Base-by-base conservation (phyloP, 2,113 vertebrate genomes). In the Brachyhypopomus occidentalis region DNA sequence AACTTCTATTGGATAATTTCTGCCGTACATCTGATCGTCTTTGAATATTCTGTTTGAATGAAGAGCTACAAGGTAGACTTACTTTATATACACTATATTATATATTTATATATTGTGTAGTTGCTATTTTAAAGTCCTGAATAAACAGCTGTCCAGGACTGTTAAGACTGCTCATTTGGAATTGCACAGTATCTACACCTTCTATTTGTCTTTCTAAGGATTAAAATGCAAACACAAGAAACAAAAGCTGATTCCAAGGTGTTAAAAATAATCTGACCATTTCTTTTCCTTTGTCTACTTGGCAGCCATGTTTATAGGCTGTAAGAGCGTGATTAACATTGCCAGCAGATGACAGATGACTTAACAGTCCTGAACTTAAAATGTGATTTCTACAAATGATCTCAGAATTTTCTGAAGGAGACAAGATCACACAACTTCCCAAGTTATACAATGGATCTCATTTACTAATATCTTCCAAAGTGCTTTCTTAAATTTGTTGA, bases 291-390 rank as follows among this genome's bases (percentile, higher is more conserved):
- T 52, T 52, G 5, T 52, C 45, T 52, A 2, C 3, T 52, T 52
- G 45, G 45, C 45, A 52, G 45, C 11, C 12, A 1, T 52, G 12
- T 52, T 14, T 52, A 9, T 52, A 52, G 45, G 41, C 41, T 45
- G 41, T 52, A 25, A 22, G 7, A 11, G 2, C 22, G 14, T 63
- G 30, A 34, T 8, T n/a, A 69, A 63, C 1, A 8, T 62, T 45
- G 25, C 78, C 69, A 79, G 69, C 38, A 79, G 78, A 58, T 79
- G 78, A 55, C 38, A 79, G 78, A 58, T 79, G 78, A 55, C 78
- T 52, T 9, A 19, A 14, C 1, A 4, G 4, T 30, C 9, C 36
- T 62, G 36, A 2, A 0, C 48, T 52, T 48, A 20, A 72, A 52
- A 62, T 60, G 14, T 25, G 17, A 23, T 16, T 45, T 36, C 25